Evolutionary conservation across 2,797 vertebrate species (phyloP).

Genomic region (Notamacropus eugenii): DNA sequence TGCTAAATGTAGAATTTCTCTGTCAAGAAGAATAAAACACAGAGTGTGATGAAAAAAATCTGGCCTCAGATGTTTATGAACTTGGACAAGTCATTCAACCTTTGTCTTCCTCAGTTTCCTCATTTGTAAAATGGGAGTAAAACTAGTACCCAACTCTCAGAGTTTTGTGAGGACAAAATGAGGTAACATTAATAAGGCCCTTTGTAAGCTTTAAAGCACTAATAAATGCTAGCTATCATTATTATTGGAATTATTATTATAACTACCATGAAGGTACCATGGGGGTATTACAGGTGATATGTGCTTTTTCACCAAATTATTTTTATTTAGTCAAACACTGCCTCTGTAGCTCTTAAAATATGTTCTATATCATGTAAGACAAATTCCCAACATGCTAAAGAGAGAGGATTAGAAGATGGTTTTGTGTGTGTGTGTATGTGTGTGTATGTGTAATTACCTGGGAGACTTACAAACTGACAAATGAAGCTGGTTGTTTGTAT

Average conservation of each 20-base stretch:
- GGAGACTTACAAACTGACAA: too few relatives aligned
- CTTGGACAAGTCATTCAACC: not conserved
- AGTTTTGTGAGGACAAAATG: not conserved
- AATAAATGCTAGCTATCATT: not conserved
- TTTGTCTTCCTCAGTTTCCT: slow-evolving; percentile 1
- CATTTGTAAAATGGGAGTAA: not conserved
- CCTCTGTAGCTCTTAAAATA: slow-evolving; percentile 64
- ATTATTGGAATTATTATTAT: not conserved
- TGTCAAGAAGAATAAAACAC: not conserved
- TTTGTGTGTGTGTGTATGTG: too few relatives aligned
- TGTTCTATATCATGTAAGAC: slow-evolving; percentile 53
- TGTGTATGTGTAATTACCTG: too few relatives aligned
- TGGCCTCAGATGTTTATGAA: not conserved
- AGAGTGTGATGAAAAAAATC: slow-evolving; percentile 26
- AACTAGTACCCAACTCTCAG: not conserved
- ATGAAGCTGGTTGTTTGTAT: not conserved
- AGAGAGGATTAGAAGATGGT: slow-evolving; percentile 19
- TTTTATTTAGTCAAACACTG: slow-evolving; percentile 70
- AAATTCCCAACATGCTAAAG: slow-evolving; percentile 60
- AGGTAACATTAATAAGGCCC: not conserved
- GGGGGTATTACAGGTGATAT: not conserved
- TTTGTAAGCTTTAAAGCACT: not conserved
- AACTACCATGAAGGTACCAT: not conserved
- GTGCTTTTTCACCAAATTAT: slow-evolving; percentile 38
- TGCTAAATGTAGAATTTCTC: slow-evolving; percentile 6